A percentile compares a stretch with the other conserved stretches of the same genome.
These are phyloP conservation scores for Microplitis deprimator DNA, from an alignment of 2,888 invertebrate genomes.

Conservation along the genomic window DNA sequence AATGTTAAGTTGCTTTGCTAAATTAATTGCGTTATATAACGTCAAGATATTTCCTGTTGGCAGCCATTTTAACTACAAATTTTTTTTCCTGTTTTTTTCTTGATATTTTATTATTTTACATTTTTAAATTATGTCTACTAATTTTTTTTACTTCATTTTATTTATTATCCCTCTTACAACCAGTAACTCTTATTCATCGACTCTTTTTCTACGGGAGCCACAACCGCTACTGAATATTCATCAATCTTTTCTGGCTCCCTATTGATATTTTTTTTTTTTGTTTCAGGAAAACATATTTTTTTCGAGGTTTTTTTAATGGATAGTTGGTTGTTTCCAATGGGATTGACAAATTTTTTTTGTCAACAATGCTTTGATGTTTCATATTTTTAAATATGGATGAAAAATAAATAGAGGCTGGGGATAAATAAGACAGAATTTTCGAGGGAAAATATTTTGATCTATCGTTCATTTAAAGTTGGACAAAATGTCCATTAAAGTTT, in stretches of 20 bases:
- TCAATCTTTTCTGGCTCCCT: neutral
- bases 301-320: neutral
- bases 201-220: slow-evolving; percentile 7
- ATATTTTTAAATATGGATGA: neutral
- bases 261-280: neutral
- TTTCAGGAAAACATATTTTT: neutral
- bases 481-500: too few relatives aligned
- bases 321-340: slow-evolving; percentile 18
- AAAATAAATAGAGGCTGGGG: too few relatives aligned
- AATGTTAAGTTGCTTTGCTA: slow-evolving; percentile 62
- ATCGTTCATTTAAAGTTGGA: too few relatives aligned
- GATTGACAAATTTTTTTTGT: neutral
- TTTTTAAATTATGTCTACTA: neutral
- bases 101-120: neutral
- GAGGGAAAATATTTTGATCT: too few relatives aligned
- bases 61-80: slow-evolving; percentile 17
- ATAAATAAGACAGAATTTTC: too few relatives aligned
- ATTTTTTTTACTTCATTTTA: slow-evolving; percentile 41
- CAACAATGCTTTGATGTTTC: neutral
- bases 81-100: neutral
- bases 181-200: slow-evolving; percentile 25
- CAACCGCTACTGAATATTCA: neutral
- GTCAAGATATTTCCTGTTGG: slow-evolving; percentile 60
- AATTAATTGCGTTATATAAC: slow-evolving; percentile 64
- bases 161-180: slow-evolving; percentile 16